Conservation (phyloP, 37 sponge, comb jelly and placozoan genomes). For the Halisarca cf. caerulea region DNA sequence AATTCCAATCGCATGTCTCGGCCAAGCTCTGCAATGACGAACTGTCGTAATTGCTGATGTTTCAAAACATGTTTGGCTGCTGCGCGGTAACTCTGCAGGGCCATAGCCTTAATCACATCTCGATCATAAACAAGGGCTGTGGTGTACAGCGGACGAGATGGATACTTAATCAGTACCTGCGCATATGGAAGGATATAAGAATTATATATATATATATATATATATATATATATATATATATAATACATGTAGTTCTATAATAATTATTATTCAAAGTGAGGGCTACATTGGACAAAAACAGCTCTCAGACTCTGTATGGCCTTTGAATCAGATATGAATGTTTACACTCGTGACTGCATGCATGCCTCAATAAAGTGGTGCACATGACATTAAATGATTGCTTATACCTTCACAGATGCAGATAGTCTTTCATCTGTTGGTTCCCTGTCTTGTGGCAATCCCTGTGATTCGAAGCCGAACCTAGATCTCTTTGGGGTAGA, state of each 20-base stretch:
- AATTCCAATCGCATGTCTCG: background rate
- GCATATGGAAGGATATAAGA: too few species aligned
- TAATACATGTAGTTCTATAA: background rate
- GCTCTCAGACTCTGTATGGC: too few species aligned
- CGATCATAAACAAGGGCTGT: background rate
- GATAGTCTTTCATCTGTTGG: background rate
- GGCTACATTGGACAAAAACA: background rate
- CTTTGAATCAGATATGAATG: too few species aligned
- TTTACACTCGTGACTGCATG: background rate
- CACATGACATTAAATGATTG: background rate
- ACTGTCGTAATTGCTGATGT: background rate
- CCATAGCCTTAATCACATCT: constrained; percentile 1
- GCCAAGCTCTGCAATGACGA: constrained; percentile 1
- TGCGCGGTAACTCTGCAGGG: background rate
- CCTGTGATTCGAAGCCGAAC: background rate
- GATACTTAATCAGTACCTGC: constrained; percentile 21
- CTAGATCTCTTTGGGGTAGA: constrained; percentile 22
- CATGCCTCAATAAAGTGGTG: background rate
- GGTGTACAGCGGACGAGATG: background rate
- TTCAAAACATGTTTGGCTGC: constrained; percentile 14
- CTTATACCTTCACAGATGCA: constrained; percentile 4
- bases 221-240: background rate
- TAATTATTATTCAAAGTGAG: background rate
- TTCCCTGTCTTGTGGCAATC: background rate
- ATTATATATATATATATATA: background rate